phyloP scores from a whole-genome alignment of 2,113 vertebrate genomes.

The Percina caprodes region DNA sequence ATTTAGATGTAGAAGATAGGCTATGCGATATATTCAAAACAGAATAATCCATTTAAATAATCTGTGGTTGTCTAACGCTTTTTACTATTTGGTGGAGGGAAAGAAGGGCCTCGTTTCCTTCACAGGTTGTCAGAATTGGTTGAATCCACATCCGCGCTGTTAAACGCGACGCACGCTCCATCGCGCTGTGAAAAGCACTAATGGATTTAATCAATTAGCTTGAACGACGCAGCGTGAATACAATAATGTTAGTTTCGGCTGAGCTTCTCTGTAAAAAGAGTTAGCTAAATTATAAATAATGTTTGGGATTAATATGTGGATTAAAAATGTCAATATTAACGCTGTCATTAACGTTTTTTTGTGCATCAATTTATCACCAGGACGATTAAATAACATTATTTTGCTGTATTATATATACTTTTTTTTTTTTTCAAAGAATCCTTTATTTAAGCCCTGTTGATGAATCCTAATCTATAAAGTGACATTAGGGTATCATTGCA shows the following conservation, averaged over 20 bases:
- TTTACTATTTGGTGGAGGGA: not conserved
- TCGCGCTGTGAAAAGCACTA: conserved; percentile 70
- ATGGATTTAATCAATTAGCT: conserved; percentile 83
- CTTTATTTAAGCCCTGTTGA: conserved; percentile 10
- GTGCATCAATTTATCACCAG: not conserved
- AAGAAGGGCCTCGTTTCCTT: not conserved
- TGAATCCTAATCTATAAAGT: conserved; percentile 62
- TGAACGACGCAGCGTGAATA: conserved; percentile 83
- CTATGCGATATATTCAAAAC: not conserved
- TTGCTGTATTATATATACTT: not conserved
- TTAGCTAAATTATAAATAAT: conserved; percentile 7
- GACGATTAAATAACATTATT: not conserved
- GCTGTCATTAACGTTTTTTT: not conserved
- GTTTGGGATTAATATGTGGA: not conserved
- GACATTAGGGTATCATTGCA: conserved; percentile 67
- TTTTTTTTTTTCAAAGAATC: not conserved
- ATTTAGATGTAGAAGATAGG: not conserved
- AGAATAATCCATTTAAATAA: not conserved
- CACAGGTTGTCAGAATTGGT: conserved; percentile 60
- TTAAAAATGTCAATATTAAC: not conserved
- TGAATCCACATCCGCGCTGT: conserved; percentile 83
- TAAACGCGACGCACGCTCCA: conserved; percentile 61
- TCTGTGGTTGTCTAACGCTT: not conserved
- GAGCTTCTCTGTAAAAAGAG: conserved; percentile 26
- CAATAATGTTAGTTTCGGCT: conserved; percentile 84